Base-by-base conservation (phyloP, 2,797 vertebrate genomes). In the Rhynchonycteris naso region DNA sequence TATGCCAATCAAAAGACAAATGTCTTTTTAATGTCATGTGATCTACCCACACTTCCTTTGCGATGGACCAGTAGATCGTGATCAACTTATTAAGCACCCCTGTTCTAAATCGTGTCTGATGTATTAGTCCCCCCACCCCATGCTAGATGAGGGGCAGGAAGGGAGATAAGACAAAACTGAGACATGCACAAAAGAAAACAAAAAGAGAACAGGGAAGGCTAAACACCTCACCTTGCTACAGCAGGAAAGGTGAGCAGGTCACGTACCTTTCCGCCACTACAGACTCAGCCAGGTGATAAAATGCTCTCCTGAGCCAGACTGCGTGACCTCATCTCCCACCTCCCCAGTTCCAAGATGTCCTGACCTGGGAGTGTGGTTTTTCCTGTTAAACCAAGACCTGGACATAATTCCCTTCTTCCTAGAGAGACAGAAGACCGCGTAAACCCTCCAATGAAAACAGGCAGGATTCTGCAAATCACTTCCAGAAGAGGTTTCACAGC, bases 211-310 rank as follows among this genome's bases (percentile, higher is more conserved):
- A 5, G 50, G 4, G 75, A n/a, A 61, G 19, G 11, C 3, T 4
- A 38, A 47, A 22, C 7, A 12, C 28, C 7, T 33, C 22, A 19
- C 68, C 16, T 28, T 1, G 4, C 4, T 10, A 0, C 14, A n/a
- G 47, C 54, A 54, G 16, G 28, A 8, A 35, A 30, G 3, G 5
- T 35, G 30, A 21, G 15, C 5, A 26, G 35, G 82, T 68, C 14
- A 6, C 0, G 0, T 1, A 61, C 21, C 26, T n/a, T 43, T 35
- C 4, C 2, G 2, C 33, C 15, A 1, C 54, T 74, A 18, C 65
- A 28, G 54, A 14, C 50, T 43, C 54, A 43, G 33, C 22, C 7
- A 5, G 14, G 1, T 0, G 75, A 66, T 35, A 35, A 54, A 24
- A 47, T 4, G 43, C 7, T 5, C 43, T 0, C 84, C 72, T 24